Evolutionary conservation across 2,888 invertebrate genomes (phyloP).

Genomic region (Branchipolynoe longqiensis): DNA sequence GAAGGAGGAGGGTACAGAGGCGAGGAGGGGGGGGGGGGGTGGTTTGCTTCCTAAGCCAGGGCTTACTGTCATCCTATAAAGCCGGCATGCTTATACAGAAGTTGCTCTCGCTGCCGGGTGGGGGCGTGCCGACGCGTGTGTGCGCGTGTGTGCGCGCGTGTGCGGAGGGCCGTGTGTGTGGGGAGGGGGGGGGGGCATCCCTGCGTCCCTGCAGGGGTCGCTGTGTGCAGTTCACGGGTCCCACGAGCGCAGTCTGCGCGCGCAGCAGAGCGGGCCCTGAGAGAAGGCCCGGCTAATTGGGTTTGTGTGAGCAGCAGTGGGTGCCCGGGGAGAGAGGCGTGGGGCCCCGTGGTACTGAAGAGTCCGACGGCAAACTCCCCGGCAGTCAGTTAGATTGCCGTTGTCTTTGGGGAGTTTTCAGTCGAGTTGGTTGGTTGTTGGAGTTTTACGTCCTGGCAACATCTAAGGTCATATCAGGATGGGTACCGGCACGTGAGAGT

Average conservation of each 20-base stretch:
- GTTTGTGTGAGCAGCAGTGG: neutral
- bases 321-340: conserved; percentile 20
- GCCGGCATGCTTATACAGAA: neutral
- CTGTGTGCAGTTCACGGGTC: no score
- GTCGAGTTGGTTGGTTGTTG: no score
- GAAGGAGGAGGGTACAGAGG: no score
- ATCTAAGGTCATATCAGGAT: no score
- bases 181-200: neutral
- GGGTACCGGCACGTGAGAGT: no score
- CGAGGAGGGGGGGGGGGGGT: no score
- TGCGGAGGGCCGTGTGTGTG: neutral
- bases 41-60: conserved; percentile 10
- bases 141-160: neutral
- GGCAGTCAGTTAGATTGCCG: no score
- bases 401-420: no score
- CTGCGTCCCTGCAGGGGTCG: neutral
- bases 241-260: neutral
- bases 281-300: conserved; percentile 6
- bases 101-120: neutral
- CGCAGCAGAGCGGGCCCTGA: conserved; percentile 7
- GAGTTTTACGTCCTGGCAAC: no score
- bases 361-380: no score
- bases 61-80: neutral
- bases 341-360: no score
- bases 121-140: neutral